Conservation (phyloP, 2,797 vertebrate species). For the Salmo trutta region DNA sequence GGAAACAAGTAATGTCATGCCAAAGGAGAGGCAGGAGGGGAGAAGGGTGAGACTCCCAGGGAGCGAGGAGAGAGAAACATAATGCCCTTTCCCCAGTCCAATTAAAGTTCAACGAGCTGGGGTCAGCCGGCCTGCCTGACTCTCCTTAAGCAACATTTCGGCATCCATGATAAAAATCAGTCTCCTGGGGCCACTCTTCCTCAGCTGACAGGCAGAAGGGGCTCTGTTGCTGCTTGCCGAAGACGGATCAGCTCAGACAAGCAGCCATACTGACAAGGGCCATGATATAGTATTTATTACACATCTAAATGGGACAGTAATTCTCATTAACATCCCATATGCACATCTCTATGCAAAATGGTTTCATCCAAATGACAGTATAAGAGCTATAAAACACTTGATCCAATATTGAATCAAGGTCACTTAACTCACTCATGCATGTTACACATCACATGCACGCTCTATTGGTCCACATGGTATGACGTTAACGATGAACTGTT, state of each 20-base stretch:
- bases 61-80: background rate
- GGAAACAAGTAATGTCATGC: background rate
- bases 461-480: background rate
- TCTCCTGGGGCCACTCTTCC: constrained; percentile 20
- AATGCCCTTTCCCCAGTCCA: constrained; percentile 22
- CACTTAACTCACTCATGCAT: background rate
- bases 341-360: background rate
- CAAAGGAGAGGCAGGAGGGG: background rate
- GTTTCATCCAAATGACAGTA: background rate
- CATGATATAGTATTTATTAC: background rate
- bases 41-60: background rate
- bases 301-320: background rate
- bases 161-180: constrained; percentile 29
- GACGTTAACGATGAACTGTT: too few species aligned
- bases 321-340: background rate
- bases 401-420: background rate
- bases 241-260: background rate
- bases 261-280: background rate
- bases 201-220: constrained; percentile 19
- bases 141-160: constrained; percentile 29
- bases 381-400: background rate
- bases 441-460: background rate
- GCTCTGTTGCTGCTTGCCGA: background rate
- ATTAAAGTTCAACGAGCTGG: constrained; percentile 34
- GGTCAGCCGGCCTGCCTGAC: constrained; percentile 25